These are phyloP conservation scores for Grammomys dolichurus DNA, from an alignment of 2,113 vertebrate genomes.

Conservation along the genomic window DNA sequence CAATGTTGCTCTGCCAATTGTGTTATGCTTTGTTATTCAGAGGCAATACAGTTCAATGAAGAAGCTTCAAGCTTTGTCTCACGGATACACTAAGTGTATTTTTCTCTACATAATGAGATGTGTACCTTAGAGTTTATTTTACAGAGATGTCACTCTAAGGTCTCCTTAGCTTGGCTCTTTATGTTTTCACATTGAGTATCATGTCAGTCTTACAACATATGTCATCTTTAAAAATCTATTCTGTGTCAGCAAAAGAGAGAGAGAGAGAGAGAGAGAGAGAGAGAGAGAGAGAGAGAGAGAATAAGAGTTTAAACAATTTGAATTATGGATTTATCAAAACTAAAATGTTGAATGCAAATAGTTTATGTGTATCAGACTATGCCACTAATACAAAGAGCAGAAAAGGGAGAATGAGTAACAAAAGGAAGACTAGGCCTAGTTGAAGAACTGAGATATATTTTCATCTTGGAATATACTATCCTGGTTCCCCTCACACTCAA, in stretches of 20 bases:
- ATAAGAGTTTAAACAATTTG: constrained; percentile 13
- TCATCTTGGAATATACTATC: neutral
- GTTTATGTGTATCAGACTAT: neutral
- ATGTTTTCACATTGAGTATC: neutral
- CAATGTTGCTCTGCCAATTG: neutral
- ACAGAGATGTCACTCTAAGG: constrained; percentile 2
- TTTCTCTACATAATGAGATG: neutral
- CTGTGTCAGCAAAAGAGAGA: neutral
- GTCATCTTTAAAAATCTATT: neutral
- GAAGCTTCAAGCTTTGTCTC: neutral
- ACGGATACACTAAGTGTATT: neutral
- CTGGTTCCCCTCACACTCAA: neutral
- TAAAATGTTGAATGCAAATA: neutral
- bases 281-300: too few relatives aligned
- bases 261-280: too few relatives aligned
- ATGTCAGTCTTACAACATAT: neutral
- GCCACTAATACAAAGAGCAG: neutral
- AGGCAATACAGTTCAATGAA: neutral
- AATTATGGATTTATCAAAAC: constrained; percentile 33
- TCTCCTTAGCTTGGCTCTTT: neutral
- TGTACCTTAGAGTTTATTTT: constrained; percentile 25
- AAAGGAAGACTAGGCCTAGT: neutral
- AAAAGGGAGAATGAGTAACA: neutral
- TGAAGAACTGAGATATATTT: neutral
- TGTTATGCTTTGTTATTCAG: constrained; percentile 15